Conservation (phyloP, 2,113 vertebrate genomes). For the Xerus inauris region DNA sequence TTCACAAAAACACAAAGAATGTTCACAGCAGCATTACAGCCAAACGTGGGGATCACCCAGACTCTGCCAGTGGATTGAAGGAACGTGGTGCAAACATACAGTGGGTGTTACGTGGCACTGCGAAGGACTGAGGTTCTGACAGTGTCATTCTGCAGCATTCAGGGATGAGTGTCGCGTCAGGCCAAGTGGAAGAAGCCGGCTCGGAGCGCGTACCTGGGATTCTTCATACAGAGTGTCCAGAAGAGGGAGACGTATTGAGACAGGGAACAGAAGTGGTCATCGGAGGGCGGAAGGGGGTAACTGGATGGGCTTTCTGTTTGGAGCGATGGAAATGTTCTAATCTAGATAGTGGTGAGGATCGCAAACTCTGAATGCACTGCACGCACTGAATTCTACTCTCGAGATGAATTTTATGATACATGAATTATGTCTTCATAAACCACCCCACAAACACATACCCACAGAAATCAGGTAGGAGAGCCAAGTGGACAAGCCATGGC, state of each 20-base stretch:
- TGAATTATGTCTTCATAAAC: too few relatives aligned
- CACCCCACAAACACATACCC: too few relatives aligned
- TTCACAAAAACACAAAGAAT: neutral
- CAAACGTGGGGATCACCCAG: neutral
- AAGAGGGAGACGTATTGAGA: too few relatives aligned
- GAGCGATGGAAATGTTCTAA: neutral
- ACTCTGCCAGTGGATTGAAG: neutral
- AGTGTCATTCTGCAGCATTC: fast-evolving
- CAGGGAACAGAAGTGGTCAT: neutral
- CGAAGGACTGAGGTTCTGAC: neutral
- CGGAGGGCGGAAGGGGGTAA: neutral
- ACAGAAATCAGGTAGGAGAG: too few relatives aligned
- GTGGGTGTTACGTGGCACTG: too few relatives aligned
- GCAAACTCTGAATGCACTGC: too few relatives aligned
- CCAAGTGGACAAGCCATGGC: neutral
- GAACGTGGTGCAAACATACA: too few relatives aligned
- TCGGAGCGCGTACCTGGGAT: fast-evolving
- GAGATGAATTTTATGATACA: too few relatives aligned
- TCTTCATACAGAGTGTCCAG: neutral
- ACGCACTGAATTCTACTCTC: too few relatives aligned
- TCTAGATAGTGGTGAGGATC: too few relatives aligned
- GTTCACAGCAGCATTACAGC: neutral
- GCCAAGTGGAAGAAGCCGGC: neutral
- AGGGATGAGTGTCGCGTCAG: neutral
- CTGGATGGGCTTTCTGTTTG: neutral